Percentiles rank a stretch among this genome's conserved stretches.
phyloP scores from a whole-genome alignment of 35 echinoderm and acorn worm genomes.

The Ophiothrix spiculata region DNA sequence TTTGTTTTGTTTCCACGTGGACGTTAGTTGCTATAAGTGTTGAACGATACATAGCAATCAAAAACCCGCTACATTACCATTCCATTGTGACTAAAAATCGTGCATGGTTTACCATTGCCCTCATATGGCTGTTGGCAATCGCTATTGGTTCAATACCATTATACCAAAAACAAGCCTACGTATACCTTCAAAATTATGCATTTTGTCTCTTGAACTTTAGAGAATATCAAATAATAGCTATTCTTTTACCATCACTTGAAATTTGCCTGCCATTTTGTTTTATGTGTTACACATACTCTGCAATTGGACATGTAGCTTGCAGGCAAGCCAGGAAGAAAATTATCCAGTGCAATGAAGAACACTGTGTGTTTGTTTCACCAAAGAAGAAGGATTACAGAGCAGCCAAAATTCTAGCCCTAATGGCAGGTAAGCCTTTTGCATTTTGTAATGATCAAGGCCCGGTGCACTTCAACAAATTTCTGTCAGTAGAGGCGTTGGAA shows the following conservation, averaged over 20 bases:
- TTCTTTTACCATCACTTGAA: slow-evolving; percentile 42
- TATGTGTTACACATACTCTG: slow-evolving; percentile 71
- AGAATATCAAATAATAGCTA: slow-evolving; percentile 25
- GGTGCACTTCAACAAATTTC: too few species aligned
- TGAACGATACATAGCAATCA: slow-evolving; percentile 78
- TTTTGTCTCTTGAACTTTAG: slow-evolving; percentile 65
- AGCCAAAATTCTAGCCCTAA: slow-evolving; percentile 70
- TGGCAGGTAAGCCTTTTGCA: slow-evolving; percentile 88
- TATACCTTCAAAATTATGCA: slow-evolving; percentile 35
- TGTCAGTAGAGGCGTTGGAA: too few species aligned
- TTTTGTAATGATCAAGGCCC: too few species aligned
- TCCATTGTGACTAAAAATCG: slow-evolving; percentile 58
- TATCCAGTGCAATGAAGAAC: slow-evolving; percentile 75
- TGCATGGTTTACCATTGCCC: slow-evolving; percentile 18
- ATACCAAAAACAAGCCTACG: slow-evolving; percentile 35
- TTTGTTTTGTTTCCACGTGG: slow-evolving; percentile 71
- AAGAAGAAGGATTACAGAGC: slow-evolving; percentile 86
- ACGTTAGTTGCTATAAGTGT: slow-evolving; percentile 62
- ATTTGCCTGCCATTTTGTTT: slow-evolving; percentile 67
- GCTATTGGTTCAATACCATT: slow-evolving; percentile 46
- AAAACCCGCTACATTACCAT: slow-evolving; percentile 80
- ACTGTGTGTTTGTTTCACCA: slow-evolving; percentile 82
- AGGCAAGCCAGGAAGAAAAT: slow-evolving; percentile 75
- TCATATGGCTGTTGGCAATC: slow-evolving; percentile 51
- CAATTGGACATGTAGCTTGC: slow-evolving; percentile 67